Evolutionary conservation across 1,140 invertebrate species (phyloP).

Genomic region (Bombus picipes): DNA sequence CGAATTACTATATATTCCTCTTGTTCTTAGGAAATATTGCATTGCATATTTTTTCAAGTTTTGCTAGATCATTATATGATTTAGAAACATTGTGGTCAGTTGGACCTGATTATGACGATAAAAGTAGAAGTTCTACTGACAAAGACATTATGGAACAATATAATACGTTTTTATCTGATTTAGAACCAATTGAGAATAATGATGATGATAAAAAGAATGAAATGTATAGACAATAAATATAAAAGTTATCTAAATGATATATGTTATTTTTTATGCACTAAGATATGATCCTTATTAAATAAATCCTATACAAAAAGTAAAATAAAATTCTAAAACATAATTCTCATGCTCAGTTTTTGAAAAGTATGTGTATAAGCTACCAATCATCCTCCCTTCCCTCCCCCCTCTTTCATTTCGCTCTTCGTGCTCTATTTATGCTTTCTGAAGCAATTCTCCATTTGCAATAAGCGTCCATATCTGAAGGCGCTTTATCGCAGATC

Average conservation of each 20-base stretch:
- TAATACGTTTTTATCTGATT: conserved; percentile 84
- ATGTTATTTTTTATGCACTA: neutral
- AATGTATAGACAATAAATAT: conserved; percentile 10
- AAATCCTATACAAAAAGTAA: neutral
- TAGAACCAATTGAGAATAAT: conserved; percentile 82
- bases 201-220: neutral
- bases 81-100: conserved; percentile 95
- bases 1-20: conserved; percentile 50
- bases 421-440: conserved; percentile 2
- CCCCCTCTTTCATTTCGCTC: neutral
- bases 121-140: conserved; percentile 84
- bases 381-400: neutral
- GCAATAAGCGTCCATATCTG: conserved; percentile 28
- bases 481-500: conserved; percentile 50
- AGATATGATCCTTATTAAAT: neutral
- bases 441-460: conserved; percentile 17
- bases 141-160: conserved; percentile 86
- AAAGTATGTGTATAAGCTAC: neutral
- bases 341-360: neutral
- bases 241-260: neutral
- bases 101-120: conserved; percentile 90
- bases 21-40: conserved; percentile 91
- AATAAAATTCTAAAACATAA: neutral
- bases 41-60: conserved; percentile 92
- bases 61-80: conserved; percentile 90